Evolutionary conservation across 2,888 invertebrate species (phyloP).

Genomic region (Eristalis pertinax): DNA sequence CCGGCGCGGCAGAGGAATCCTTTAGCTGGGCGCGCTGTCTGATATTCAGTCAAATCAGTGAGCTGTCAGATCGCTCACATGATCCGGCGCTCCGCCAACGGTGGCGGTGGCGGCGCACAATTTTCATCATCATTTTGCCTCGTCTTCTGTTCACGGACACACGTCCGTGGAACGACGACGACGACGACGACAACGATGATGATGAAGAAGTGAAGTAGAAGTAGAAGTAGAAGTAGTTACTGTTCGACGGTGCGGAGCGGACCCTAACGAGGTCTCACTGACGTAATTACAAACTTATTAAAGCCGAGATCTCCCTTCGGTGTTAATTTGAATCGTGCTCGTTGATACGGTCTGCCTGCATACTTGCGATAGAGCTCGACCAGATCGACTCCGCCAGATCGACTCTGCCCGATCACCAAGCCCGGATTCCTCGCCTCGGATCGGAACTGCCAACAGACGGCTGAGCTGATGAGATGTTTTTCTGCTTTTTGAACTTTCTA

Average conservation of each 20-base stretch:
- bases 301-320: constrained; percentile 65
- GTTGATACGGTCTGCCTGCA: constrained; percentile 42
- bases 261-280: constrained; percentile 67
- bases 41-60: constrained; percentile 66
- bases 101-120: neutral
- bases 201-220: constrained; percentile 32
- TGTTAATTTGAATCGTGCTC: constrained; percentile 70
- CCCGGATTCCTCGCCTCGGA: neutral
- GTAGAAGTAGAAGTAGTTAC: constrained; percentile 38
- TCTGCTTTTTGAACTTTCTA: constrained; percentile 68
- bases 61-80: constrained; percentile 55
- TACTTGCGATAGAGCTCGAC: neutral
- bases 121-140: constrained; percentile 8
- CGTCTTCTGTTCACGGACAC: constrained; percentile 4
- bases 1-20: neutral
- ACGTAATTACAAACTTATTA: constrained; percentile 70
- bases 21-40: neutral
- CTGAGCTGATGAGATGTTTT: constrained; percentile 66
- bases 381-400: neutral
- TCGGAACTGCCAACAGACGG: constrained; percentile 14
- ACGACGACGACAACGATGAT: constrained; percentile 8
- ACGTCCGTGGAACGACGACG: neutral
- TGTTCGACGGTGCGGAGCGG: constrained; percentile 55
- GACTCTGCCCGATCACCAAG: too few species aligned
- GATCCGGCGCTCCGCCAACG: constrained; percentile 18